Evolutionary conservation across 1,140 invertebrate species (phyloP), one percentile per base, ranked within the genome.

Genomic region (Eumaeus atala): DNA sequence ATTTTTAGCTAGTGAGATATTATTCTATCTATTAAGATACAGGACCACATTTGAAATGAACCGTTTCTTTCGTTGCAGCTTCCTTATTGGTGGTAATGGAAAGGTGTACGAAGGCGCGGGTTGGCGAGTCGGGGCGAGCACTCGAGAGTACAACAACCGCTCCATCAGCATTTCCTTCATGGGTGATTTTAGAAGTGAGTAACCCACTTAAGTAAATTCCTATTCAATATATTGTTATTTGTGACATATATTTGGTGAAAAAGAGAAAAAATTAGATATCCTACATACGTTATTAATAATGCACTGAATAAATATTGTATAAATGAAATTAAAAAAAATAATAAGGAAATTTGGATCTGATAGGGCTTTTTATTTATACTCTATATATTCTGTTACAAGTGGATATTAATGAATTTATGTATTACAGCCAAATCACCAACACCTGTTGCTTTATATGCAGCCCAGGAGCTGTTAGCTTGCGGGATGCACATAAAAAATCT

Each of bases 111-210:
- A 75, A 54, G 78, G 76, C 0, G 53, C 74, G 0, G 78, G 76
- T 0, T 82, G 77, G 77, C 51, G 61, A 0, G 87, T 91, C 0
- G 94, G 93, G 0, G 90, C 92, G 0, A 93, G 95, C 65, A 92
- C 93, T 0, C 78, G 80, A 7, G 83, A 87, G 1, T 92, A 91
- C 65, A 94, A 94, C 66, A 63, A 65, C 8, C 90, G 87, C 42
- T 89, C 90, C 37, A 87, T 93, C 18, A 92, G 92, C 40, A 90
- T 94, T 28, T 90, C 90, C 9, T 91, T 94, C 40, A 91, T 95
- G 48, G 93, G 93, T 1, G 89, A 90, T 48, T 93, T 89, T 61
- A 89, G 76, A 62, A 75, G 89, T 89, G 64, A 66, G 70, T 62
- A 35, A n/a, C n/a, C 9, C 12, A 17, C 21, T 28, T 28, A 28